A percentile compares a stretch with the other conserved stretches of the same genome.
phyloP scores from a whole-genome alignment of 2,888 invertebrate species.

The Apodemia mormo region DNA sequence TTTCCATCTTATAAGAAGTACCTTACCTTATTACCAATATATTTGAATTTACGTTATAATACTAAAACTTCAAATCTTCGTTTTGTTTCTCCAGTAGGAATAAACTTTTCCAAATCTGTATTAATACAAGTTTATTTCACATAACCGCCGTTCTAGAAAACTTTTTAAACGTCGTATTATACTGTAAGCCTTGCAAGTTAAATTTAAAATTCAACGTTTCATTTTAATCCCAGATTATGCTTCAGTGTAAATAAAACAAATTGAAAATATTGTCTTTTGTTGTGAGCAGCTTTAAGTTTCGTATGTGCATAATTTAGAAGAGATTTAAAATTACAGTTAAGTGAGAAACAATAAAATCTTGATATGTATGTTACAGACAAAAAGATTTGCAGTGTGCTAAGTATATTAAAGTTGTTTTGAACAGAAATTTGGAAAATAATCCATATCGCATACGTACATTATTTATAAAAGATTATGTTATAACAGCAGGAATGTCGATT shows the following conservation, averaged over 20 bases:
- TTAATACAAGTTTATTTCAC: not conserved
- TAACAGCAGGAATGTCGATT: too few species aligned
- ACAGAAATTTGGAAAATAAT: too few species aligned
- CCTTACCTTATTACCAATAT: not conserved
- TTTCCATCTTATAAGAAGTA: too few species aligned
- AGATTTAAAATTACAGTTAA: too few species aligned
- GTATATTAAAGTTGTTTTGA: too few species aligned
- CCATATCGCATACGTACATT: too few species aligned
- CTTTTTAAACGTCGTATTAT: not conserved
- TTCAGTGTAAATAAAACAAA: not conserved
- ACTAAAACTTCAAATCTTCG: not conserved
- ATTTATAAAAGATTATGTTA: too few species aligned
- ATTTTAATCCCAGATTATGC: not conserved
- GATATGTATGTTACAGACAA: too few species aligned
- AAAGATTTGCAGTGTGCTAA: too few species aligned
- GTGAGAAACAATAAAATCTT: too few species aligned
- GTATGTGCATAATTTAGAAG: too few species aligned
- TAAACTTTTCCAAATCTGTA: not conserved
- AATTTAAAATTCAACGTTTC: not conserved
- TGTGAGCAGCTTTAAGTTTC: not conserved
- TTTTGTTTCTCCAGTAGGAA: not conserved
- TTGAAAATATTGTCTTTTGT: constrained; percentile 4
- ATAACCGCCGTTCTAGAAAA: not conserved
- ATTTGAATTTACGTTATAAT: not conserved
- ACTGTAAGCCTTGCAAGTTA: not conserved